Conservation (phyloP, 1,140 invertebrate species). For the Apolygus lucorum region DNA sequence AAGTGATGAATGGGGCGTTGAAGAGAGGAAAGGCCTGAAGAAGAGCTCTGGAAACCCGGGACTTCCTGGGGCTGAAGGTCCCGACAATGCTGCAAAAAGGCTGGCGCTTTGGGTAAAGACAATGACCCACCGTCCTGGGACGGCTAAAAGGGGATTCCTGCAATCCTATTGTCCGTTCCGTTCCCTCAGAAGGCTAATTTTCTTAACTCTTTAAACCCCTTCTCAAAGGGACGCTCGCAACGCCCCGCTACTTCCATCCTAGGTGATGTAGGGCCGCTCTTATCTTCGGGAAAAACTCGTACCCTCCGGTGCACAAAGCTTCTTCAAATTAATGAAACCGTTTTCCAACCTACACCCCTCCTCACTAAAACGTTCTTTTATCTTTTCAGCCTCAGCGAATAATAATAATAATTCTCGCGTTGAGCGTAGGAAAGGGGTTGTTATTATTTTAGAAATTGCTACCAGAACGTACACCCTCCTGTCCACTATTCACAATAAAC, state of each 20-base stretch:
- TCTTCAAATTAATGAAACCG: slow-evolving; percentile 11
- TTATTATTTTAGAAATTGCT: slow-evolving; percentile 3
- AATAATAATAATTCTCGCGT: background rate
- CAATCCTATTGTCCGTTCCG: slow-evolving; percentile 3
- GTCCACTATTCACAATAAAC: background rate
- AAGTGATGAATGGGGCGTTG: background rate
- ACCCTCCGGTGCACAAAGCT: background rate
- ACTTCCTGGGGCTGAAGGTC: background rate
- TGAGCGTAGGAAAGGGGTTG: background rate
- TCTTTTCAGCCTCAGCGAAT: slow-evolving; percentile 9
- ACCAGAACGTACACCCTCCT: background rate
- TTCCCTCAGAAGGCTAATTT: slow-evolving; percentile 1
- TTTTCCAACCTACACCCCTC: slow-evolving; percentile 10
- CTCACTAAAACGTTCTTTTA: slow-evolving; percentile 12
- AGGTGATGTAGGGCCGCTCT: slow-evolving; percentile 12
- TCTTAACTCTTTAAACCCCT: slow-evolving; percentile 16
- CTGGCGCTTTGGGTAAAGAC: background rate
- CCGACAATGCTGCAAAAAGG: background rate
- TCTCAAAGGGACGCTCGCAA: background rate
- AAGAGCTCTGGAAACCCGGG: background rate
- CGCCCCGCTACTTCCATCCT: background rate
- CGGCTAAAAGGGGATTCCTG: background rate
- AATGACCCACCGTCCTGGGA: background rate
- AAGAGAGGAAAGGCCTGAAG: background rate
- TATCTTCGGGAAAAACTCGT: background rate